A percentile compares a stretch with the other conserved stretches of the same genome.
Evolutionary conservation across 2,797 vertebrate species (phyloP).

Genomic region (Ispidina lecontei): DNA sequence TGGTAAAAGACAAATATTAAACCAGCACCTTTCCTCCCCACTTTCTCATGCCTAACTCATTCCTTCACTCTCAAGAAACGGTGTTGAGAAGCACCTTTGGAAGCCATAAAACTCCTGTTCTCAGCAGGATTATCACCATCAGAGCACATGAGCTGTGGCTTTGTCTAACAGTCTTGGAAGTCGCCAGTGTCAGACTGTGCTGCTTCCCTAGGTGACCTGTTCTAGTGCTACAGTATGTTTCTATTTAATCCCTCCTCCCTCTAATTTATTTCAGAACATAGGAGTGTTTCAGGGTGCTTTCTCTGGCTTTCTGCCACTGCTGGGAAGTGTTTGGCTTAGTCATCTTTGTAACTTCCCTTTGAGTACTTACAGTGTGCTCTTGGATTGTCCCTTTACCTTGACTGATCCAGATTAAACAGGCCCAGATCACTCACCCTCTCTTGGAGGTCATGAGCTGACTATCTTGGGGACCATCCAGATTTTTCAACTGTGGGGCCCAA

Average conservation of each 20-base stretch:
- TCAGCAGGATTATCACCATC: neutral
- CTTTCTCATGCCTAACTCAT: too few species aligned
- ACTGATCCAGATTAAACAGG: neutral
- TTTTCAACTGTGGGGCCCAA: neutral
- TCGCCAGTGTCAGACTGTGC: rapidly evolving
- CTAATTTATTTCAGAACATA: neutral
- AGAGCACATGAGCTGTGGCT: neutral
- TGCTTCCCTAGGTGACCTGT: neutral
- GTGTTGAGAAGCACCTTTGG: neutral
- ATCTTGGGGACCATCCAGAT: neutral
- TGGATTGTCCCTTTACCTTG: neutral
- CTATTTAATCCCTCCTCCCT: neutral
- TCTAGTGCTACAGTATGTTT: neutral
- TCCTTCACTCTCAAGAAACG: neutral
- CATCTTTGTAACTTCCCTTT: neutral
- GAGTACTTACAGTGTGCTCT: neutral
- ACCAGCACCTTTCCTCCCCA: too few species aligned
- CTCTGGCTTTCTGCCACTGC: neutral
- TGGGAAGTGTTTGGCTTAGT: neutral
- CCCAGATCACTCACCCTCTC: neutral
- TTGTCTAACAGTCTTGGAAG: neutral
- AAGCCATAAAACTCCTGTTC: neutral
- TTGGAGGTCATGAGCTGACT: neutral
- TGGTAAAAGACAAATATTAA: too few species aligned
- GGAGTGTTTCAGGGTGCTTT: too few species aligned